Evolutionary conservation across 2,113 vertebrate species (phyloP).

Genomic region (Syrrhaptes paradoxus): DNA sequence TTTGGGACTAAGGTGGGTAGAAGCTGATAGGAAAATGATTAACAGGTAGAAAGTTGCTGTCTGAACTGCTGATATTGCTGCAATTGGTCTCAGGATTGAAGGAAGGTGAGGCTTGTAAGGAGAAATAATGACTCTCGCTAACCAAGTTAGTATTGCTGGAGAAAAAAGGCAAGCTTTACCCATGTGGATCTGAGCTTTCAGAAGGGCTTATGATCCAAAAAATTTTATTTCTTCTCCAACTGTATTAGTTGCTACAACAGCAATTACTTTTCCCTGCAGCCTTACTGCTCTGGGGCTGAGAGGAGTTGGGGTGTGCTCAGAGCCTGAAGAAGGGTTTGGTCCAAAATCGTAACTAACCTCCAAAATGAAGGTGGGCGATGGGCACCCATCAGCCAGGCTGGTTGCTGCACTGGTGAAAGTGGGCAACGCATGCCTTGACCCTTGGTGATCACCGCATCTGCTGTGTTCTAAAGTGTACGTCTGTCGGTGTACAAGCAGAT

Average conservation of each 20-base stretch:
- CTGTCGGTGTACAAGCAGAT: neutral
- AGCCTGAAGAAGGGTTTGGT: neutral
- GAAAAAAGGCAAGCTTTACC: neutral
- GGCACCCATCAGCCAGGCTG: neutral
- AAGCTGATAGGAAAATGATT: neutral
- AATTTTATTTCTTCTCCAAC: neutral
- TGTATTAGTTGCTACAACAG: neutral
- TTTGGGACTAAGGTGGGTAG: slow-evolving; percentile 2
- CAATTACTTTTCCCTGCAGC: neutral
- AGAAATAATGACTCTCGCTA: neutral
- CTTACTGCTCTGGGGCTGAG: neutral
- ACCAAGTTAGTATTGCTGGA: neutral
- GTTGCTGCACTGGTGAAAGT: neutral
- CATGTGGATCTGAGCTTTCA: neutral
- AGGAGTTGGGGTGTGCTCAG: neutral
- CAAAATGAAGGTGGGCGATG: neutral
- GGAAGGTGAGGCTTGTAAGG: neutral
- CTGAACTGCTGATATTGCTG: neutral
- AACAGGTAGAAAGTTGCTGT: neutral
- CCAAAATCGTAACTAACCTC: neutral
- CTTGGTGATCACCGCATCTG: accelerated
- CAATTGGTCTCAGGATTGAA: neutral
- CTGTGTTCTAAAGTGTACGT: neutral
- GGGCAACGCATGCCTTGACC: neutral
- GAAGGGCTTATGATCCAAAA: neutral